Base-by-base conservation (phyloP, 2,113 vertebrate species). In the Zapornia atra region DNA sequence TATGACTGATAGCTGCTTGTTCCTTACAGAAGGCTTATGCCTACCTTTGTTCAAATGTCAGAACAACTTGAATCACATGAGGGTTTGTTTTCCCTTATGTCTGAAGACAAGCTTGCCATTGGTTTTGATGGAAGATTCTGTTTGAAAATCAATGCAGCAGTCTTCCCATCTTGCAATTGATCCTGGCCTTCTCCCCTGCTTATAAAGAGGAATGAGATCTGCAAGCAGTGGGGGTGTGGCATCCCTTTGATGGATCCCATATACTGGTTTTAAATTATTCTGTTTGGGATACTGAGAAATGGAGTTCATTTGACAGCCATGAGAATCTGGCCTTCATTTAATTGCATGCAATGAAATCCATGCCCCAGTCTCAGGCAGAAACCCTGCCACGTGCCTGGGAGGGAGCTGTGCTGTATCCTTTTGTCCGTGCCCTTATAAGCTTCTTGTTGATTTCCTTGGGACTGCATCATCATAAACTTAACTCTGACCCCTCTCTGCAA, bases 61-160 rank as follows among this genome's bases (percentile, higher is more conserved):
- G 80, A 86, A 71, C 56, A 78, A 34, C 61, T 89, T 21, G 0
- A 26, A 72, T 85, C 65, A 31, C 16, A 9, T 60, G 53, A 75
- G 73, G 1, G 1, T 7, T 50, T 56, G 53, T 48, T 54, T 60
- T 70, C 13, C 66, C n/a, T 44, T 28, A 2, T 33, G n/a, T 91
- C 76, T 77, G 75, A 86, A 82, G 61, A 76, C 26, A 66, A 82
- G 59, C 64, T 92, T 22, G 12, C 92, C 65, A 42, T 54, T 84
- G 92, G 83, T 96, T 93, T 97, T 96, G 70, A 88, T 93, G 92
- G 90, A 70, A 60, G 88, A 94, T 94, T 96, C 93, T 82, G 75
- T 94, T 92, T 96, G 93, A 95, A 97, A 97, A 94, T 94, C 80
- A 88, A 61, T 92, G 73, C 61, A 40, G 77, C 60, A 76, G 28